A percentile compares a stretch with the other conserved stretches of the same genome.
phyloP scores from a whole-genome alignment of 2,888 invertebrate genomes.

The Sinhomidia bicolor region DNA sequence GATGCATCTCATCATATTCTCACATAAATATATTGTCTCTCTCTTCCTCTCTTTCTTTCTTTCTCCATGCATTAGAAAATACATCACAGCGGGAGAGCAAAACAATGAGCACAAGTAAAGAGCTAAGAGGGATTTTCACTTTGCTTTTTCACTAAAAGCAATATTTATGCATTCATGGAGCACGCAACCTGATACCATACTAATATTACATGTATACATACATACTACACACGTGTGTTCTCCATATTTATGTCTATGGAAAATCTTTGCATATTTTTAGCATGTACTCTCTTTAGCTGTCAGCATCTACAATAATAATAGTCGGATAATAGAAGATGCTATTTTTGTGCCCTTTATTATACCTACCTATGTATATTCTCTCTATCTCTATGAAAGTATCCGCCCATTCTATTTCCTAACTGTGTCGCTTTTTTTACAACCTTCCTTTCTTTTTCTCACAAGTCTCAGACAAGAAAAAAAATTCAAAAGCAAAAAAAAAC shows the following conservation, averaged over 20 bases:
- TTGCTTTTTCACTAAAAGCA: conserved; percentile 19
- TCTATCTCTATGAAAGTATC: not conserved
- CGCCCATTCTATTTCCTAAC: conserved; percentile 45
- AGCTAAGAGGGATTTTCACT: conserved; percentile 52
- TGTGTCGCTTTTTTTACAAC: conserved; percentile 3
- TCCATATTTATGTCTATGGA: conserved; percentile 1
- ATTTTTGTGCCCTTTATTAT: not conserved
- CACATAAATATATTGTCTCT: conserved; percentile 28
- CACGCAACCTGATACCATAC: conserved; percentile 13
- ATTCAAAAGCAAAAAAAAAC: not conserved
- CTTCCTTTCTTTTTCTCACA: conserved; percentile 17
- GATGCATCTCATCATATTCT: conserved; percentile 49
- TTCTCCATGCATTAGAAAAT: conserved; percentile 23
- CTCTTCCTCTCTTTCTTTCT: not conserved
- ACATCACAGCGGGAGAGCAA: conserved; percentile 63
- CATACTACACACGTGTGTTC: not conserved
- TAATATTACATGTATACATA: not conserved
- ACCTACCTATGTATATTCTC: not conserved
- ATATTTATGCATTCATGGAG: conserved; percentile 28
- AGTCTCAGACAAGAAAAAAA: conserved; percentile 21
- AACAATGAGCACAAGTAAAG: conserved; percentile 53
- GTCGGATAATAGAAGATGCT: not conserved
- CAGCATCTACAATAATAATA: conserved; percentile 18
- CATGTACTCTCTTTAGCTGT: not conserved
- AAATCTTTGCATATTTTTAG: conserved; percentile 34